Base-by-base conservation (phyloP, 2,797 vertebrate genomes). In the Decapterus maruadsi region DNA sequence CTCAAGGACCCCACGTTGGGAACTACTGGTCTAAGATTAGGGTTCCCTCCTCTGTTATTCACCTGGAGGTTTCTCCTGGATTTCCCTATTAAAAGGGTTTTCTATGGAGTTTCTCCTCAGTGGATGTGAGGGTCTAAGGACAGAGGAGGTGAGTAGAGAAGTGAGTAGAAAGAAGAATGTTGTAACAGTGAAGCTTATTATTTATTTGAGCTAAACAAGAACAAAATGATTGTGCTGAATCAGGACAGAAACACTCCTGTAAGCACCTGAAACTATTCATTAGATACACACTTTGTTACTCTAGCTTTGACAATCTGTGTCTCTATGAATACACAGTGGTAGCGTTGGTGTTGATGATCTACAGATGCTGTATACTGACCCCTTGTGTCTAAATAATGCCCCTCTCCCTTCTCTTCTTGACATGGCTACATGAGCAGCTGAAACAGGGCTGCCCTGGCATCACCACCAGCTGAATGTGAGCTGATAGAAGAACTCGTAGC, bases 391-490 rank as follows among this genome's bases (percentile, higher is more conserved):
- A 36, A 55, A 58, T 1, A 65, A 58, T 5, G 31, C 8, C 3
- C 16, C 31, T 4, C 31, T 34, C 31, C 31, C 3, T 2, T 19
- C 7, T 68, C 36, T 3, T 14, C 29, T 3, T 51, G 7, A 5
- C 8, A 11, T 38, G 45, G 8, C 20, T 2, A 8, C 17, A 50
- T 10, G 10, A 12, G 9, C 50, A 31, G 20, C 22, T 12, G 22
- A 26, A 19, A 11, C 14, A 22, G 34, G n/a, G n/a, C n/a, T n/a
- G n/a, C n/a, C n/a, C n/a, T 10, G 55, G 29, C 19, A 50, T 94
- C 86, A 99, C 98, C 98, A 99, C 98, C 98, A 99, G 22, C 91
- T 96, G 86, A 99, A 99, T 0, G 83, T 75, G 60, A 98, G 94
- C 43, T 90, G 96, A 85, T 96, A 95, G 90, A 98, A 97, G 91